Conservation (phyloP, 2,113 vertebrate genomes). For the Oceanites oceanicus region DNA sequence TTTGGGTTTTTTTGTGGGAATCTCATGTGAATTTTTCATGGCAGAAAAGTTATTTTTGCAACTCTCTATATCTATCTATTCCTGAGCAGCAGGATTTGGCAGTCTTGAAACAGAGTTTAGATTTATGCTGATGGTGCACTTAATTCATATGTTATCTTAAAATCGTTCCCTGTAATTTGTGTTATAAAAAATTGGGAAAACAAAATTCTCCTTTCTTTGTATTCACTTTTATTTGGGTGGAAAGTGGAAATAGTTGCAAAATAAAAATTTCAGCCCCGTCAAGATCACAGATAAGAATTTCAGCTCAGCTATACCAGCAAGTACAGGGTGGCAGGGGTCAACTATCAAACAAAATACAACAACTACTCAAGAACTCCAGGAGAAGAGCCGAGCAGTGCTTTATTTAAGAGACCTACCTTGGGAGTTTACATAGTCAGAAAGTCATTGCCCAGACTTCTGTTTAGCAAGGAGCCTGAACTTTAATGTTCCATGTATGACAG, state of each 20-base stretch:
- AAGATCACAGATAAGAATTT: background rate
- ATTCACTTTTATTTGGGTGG: background rate
- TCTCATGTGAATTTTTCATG: background rate
- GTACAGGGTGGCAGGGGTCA: background rate
- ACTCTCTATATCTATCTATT: background rate
- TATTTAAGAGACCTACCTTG: background rate
- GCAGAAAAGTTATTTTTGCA: background rate
- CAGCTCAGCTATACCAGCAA: background rate
- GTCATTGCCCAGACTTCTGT: background rate
- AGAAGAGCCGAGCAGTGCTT: background rate
- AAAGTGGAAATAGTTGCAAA: background rate
- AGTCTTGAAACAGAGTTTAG: background rate
- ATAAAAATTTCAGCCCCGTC: background rate
- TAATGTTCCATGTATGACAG: background rate
- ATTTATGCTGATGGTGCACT: background rate
- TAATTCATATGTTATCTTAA: conserved; percentile 1
- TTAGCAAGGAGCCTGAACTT: background rate
- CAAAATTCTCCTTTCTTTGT: background rate
- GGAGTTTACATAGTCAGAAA: background rate
- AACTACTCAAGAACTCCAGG: background rate
- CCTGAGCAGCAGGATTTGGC: background rate
- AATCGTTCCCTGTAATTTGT: background rate
- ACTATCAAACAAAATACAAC: background rate
- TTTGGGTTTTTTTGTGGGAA: background rate
- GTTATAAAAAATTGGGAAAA: background rate